Base-by-base conservation (phyloP, 2,888 invertebrate species). In the Saturnia japonica region DNA sequence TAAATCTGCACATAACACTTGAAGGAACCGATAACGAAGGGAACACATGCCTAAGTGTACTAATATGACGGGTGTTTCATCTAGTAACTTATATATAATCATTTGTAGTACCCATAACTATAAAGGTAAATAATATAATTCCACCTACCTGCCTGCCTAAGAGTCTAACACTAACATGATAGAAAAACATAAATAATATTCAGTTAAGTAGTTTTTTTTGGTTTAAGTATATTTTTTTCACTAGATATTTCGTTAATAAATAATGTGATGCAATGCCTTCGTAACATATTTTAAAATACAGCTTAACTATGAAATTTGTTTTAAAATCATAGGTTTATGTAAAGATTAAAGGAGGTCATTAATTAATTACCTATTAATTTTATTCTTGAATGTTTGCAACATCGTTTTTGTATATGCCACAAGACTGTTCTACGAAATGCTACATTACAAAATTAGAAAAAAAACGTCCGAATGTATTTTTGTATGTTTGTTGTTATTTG, bases 341-440 rank as follows among this genome's bases (percentile, higher is more conserved):
- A 57, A 25, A 60, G 14, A 60, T 60, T 60, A 60, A 60, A 60
- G 25, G 57, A 60, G 25, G 25, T 28, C 57, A 60, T 60, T 14
- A 25, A 4, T 6, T 4, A 34, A 34, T 34, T n/a, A 25, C 25
- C 28, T 60, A 28, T 60, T 60, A 60, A 28, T n/a, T n/a, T n/a
- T n/a, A n/a, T 60, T 60, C 28, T 28, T 60, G 1, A 25, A 25
- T 60, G 57, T 3, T 60, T 60, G 57, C 57, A 25, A 60, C 54
- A 54, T 54, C 22, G 22, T 54, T 22, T 22, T 22, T 54, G 54
- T 54, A 54, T 22, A 54, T 9, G 11, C 25, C 25, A 3, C 57
- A 60, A 28, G 12, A 14, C 57, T 28, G 57, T 12, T 4, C 28
- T 14, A 60, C 57, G 14, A 28, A 60, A 60, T 60, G 28, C 12